Conservation (phyloP, 1,140 invertebrate genomes). For the Parasteatoda tepidariorum region DNA sequence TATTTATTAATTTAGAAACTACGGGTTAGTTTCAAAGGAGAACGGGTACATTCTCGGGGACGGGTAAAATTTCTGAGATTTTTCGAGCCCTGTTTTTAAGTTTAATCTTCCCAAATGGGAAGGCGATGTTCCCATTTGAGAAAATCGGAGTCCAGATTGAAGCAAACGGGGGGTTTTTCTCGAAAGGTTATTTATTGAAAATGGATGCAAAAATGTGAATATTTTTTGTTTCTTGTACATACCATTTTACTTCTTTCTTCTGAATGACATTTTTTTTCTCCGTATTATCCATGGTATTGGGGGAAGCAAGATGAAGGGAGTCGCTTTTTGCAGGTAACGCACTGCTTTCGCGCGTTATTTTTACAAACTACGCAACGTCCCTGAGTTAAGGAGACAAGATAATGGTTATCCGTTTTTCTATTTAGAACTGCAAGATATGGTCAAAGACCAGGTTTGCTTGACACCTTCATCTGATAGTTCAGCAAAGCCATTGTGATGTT, state of each 20-base stretch:
- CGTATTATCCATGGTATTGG: background rate
- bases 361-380: background rate
- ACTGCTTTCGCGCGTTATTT: background rate
- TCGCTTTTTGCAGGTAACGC: background rate
- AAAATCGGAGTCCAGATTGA: too few relatives aligned
- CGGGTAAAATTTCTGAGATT: too few relatives aligned
- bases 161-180: background rate
- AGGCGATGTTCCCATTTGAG: background rate
- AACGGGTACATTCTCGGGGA: too few relatives aligned
- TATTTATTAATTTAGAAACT: too few relatives aligned
- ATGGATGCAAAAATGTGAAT: background rate
- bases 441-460: background rate
- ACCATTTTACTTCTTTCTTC: background rate
- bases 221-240: background rate
- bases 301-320: background rate
- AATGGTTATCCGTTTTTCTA: background rate
- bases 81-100: too few relatives aligned
- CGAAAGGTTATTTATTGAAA: background rate
- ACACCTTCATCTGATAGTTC: background rate
- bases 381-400: background rate
- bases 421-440: background rate
- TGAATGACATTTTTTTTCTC: background rate
- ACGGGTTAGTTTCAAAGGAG: too few relatives aligned
- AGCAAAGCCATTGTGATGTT: background rate
- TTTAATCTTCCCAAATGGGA: too few relatives aligned